A percentile compares a stretch with the other conserved stretches of the same genome.
These are phyloP conservation scores for Desmodus rotundus DNA, from an alignment of 2,113 vertebrate genomes.

Conservation along the genomic window DNA sequence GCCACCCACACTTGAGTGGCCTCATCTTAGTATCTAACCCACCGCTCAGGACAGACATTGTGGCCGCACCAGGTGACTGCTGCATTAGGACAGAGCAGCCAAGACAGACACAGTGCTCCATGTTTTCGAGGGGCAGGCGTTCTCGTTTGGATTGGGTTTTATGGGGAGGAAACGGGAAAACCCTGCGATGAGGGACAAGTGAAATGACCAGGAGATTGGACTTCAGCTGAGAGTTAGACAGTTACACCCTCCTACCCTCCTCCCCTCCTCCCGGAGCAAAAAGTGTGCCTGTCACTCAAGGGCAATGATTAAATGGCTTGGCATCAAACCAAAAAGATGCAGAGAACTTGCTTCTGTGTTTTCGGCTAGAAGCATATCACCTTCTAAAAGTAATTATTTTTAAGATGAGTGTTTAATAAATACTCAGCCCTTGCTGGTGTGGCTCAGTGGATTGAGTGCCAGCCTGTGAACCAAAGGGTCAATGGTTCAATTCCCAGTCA, in stretches of 20 bases:
- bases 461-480: too few relatives aligned
- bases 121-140: background rate
- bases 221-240: slow-evolving; percentile 31
- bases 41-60: slow-evolving; percentile 62
- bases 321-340: background rate
- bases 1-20: slow-evolving; percentile 53
- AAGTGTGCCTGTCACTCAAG: background rate
- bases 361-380: background rate
- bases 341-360: background rate
- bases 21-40: slow-evolving; percentile 58
- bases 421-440: background rate
- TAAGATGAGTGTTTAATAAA: background rate
- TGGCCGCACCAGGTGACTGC: slow-evolving; percentile 56
- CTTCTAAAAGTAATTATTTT: background rate
- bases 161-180: slow-evolving; percentile 55
- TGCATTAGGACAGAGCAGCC: slow-evolving; percentile 56
- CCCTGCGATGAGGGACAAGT: slow-evolving; percentile 42
- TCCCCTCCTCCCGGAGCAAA: background rate
- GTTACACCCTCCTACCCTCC: too few relatives aligned
- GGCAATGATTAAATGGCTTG: background rate
- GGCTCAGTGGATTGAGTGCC: too few relatives aligned
- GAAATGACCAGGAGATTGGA: background rate
- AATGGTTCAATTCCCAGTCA: too few relatives aligned
- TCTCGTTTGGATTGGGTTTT: background rate
- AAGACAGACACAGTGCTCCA: slow-evolving; percentile 20